Base-by-base conservation (phyloP, 2,888 invertebrate species). In the Caenorhabditis sp. region DNA sequence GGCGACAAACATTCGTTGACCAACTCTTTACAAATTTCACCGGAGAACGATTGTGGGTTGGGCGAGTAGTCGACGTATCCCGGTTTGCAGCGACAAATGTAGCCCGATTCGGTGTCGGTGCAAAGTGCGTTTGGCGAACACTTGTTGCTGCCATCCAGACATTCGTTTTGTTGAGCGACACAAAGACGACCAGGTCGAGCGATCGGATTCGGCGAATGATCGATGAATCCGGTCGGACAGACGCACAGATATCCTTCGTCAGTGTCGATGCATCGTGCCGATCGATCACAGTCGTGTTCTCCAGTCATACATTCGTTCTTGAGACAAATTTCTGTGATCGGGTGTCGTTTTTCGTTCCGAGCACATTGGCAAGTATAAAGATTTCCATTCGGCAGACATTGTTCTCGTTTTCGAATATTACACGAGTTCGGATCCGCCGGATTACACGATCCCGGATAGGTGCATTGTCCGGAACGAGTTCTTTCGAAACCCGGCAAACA, bases 51-150 rank as follows among this genome's bases (percentile, higher is more conserved):
- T 54, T 81, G 83, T 2, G 84, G 85, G 63, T 86, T 88, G 24
- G 88, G 87, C 19, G 87, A 88, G 58, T 82, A 82, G 68, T 88
- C 88, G 59, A 88, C 82, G 77, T 76, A 88, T 27, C 86, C 86
- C n/a, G 83, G 78, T 63, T 85, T 85, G 78, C 88, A 88, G 26
- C 84, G 74, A 68, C 88, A 88, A 12, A 85, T 82, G 66, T 83
- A 88, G 8, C 83, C 81, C 37, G 69, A 76, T n/a, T 77, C 82
- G 27, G 85, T 87, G 60, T 88, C 86, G 8, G 86, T 83, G 68
- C 88, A 88, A 17, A 84, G 36, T 1, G 88, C 88, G 64, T 87
- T 79, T 0, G 84, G 81, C 19, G 85, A 85, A 73, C 88, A 88
- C 50, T 75, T 71, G 27, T 84, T 76, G 8, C 76, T 71, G 26